Base-by-base conservation (phyloP, 2,888 invertebrate genomes). In the Camptogramma bilineatum region DNA sequence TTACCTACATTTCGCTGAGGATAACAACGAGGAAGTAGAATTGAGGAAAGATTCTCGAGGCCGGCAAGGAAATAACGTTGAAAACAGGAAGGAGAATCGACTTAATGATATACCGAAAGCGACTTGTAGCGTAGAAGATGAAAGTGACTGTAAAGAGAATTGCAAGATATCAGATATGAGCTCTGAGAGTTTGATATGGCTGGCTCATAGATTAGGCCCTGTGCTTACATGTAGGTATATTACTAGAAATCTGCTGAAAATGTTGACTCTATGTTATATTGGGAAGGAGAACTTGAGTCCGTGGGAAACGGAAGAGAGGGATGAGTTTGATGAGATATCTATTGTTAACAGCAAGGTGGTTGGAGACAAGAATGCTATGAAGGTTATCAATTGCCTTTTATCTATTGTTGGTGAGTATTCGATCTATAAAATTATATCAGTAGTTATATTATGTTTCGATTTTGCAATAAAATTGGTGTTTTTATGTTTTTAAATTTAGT, bases 241-340 rank as follows among this genome's bases (percentile, higher is more conserved):
- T 28, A 97, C 98, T 0, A 94, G 97, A 65, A 99, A 99, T 92
- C 93, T 99, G 70, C 93, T 99, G 10, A 95, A 98, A 79, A 98
- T 99, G 97, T 90, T 99, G 57, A 97, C 98, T 0, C 88, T 99
- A 2, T 99, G 99, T 86, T 99, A 98, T 83, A 96, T 97, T 19
- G 98, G 97, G 0, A 95, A 95, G 78, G 97, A 97, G 70, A 97
- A 96, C 83, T 89, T 97, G 28, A 86, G 94, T 47, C 90, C 94
- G 0, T 84, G 89, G 67, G 94, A 94, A 0, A 81, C 84, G 0
- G 86, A 84, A 0, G 86, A 83, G 8, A 86, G 79, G 19, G 93
- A 93, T 71, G 91, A 87, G 71, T 94, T 94, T 67, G 95, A 94
- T 78, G 94, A 93, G 70, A 94, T 95, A 76, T 95, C 95, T 17